Evolutionary conservation across 2,113 vertebrate genomes (phyloP).

Genomic region (Cottus gobio): DNA sequence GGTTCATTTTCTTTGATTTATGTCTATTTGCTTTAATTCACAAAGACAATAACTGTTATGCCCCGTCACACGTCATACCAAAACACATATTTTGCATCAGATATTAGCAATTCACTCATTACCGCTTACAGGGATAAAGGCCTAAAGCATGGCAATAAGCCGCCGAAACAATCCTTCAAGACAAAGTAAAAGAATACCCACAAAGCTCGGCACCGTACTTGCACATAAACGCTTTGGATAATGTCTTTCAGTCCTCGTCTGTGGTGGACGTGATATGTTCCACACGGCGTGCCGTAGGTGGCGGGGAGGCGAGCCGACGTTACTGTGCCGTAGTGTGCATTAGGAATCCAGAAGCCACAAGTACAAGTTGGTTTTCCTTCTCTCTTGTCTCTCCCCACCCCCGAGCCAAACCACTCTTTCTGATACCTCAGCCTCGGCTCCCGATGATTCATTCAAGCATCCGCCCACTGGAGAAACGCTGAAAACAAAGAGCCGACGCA

Average conservation of each 20-base stretch:
- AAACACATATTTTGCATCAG: too few species aligned
- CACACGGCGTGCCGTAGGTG: constrained; percentile 35
- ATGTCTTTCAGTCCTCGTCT: constrained; percentile 46
- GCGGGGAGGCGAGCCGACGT: constrained; percentile 41
- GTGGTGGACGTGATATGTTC: constrained; percentile 50
- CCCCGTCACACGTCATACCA: neutral
- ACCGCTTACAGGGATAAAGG: neutral
- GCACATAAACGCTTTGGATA: constrained; percentile 32
- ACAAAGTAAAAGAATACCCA: neutral
- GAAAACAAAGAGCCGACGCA: constrained; percentile 69
- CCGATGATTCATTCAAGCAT: constrained; percentile 77
- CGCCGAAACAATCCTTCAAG: neutral
- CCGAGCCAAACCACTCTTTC: constrained; percentile 67
- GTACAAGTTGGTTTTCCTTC: constrained; percentile 73
- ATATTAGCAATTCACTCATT: too few species aligned
- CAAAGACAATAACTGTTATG: neutral
- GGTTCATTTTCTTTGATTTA: too few species aligned
- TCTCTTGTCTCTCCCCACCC: constrained; percentile 34
- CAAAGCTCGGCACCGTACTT: neutral
- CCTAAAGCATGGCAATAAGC: neutral
- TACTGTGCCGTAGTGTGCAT: constrained; percentile 48
- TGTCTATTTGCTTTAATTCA: too few species aligned
- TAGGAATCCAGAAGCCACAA: constrained; percentile 71
- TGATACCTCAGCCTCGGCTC: constrained; percentile 71
- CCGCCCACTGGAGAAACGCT: constrained; percentile 71